Base-by-base conservation (phyloP, 2,113 vertebrate species). In the Natator depressus region DNA sequence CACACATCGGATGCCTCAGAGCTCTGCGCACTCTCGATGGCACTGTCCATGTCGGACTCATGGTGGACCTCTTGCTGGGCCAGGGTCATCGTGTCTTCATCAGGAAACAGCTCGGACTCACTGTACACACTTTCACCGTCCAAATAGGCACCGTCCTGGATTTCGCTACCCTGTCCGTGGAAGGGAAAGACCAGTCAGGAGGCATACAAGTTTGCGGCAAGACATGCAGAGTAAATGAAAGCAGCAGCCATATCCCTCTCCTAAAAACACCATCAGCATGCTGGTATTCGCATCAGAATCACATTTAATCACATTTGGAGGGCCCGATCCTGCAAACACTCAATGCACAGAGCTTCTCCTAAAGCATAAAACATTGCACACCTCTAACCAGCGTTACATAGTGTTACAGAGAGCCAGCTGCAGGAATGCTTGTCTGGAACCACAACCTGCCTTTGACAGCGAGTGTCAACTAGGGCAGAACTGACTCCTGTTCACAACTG, bases 1-100 rank as follows among this genome's bases (percentile, higher is more conserved):
- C 98, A 95, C 2, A 97, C 96, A 0, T 99, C 99, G 0, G 98
- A 99, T 29, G 98, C 98, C 92, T 99, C 99, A 0, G 99, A 99
- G 84, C 98, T 98, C 75, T 98, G 99, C 59, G 98, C 98, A 1
- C 99, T 99, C 95, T 99, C 99, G 82, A 99, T 98, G n/a, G 99
- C 99, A 4, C 99, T 99, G 98, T 99, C 99, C 98, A 98, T 98
- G 98, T 99, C 99, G 0, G 98, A 99, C 92, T 99, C 99, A 90
- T 98, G 98, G 84, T 98, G 98, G 69, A 97, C 94, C 93, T 99
- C 98, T 1, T 97, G 98, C n/a, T 98, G 98, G 4, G 98, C 97
- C 54, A 99, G 97, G 3, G 98, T 98, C 98, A 99, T 98, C 1
- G 88, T 90, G 53, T 99, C 99, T 87, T 98, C 99, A 94, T 98